These are phyloP conservation scores for Peromyscus leucopus DNA, from an alignment of 2,113 vertebrate species.

Conservation along the genomic window DNA sequence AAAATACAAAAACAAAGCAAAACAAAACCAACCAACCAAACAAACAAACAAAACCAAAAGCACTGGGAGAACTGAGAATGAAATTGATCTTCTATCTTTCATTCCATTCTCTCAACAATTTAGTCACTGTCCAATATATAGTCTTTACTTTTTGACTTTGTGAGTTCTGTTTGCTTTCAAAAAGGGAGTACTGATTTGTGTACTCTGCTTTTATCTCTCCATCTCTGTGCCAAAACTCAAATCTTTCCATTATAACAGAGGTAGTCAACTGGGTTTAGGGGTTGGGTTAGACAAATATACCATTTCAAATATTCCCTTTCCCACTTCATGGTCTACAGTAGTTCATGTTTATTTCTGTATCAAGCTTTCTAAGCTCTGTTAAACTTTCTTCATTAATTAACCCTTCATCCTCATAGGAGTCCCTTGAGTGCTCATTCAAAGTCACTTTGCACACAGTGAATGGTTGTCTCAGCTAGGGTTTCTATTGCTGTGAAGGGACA, in stretches of 20 bases:
- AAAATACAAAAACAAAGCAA: too few relatives aligned
- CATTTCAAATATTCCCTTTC: not conserved
- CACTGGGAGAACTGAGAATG: not conserved
- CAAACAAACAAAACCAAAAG: not conserved
- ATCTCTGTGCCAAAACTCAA: not conserved
- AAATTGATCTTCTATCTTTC: not conserved
- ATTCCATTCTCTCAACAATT: slow-evolving; percentile 33
- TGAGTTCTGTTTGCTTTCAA: not conserved
- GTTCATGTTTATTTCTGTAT: not conserved
- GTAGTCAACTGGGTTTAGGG: not conserved
- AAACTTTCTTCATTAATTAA: slow-evolving; percentile 30
- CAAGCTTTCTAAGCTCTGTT: not conserved
- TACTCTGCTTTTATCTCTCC: not conserved
- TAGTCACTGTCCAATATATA: not conserved
- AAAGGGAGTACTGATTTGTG: not conserved
- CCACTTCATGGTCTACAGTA: not conserved
- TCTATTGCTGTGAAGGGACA: not conserved
- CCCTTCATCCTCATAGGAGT: not conserved
- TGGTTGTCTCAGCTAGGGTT: not conserved
- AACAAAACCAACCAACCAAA: too few relatives aligned
- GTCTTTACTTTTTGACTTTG: not conserved
- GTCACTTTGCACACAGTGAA: not conserved
- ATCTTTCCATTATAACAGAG: not conserved
- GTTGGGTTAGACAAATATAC: not conserved
- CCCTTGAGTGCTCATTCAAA: slow-evolving; percentile 5